Base-by-base conservation (phyloP, 2,797 vertebrate genomes). In the Sebastolobus alascanus region DNA sequence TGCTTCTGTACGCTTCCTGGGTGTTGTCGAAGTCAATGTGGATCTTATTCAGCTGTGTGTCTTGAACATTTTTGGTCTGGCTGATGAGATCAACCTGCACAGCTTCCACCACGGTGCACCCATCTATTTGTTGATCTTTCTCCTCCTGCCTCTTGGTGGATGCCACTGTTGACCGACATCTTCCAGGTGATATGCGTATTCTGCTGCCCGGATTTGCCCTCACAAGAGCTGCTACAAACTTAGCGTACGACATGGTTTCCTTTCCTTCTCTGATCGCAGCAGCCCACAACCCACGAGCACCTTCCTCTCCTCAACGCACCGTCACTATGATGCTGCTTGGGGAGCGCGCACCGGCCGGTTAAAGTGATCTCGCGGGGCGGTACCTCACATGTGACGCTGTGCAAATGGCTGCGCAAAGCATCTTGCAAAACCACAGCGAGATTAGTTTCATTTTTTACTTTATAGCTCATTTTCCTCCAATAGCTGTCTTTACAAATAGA, bases 1-100 rank as follows among this genome's bases (percentile, higher is more conserved):
- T 98, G 86, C 97, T 98, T 68, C 90, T 97, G 89, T 97, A 99
- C 1, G 97, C 98, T 80, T 97, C 97, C 13, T 80, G 80, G 0
- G 97, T 89, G 91, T 99, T 97, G 37, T 94, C 87, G 86, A 99
- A 99, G 80, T 97, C 94, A 20, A 98, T 89, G 5, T 84, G 29
- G 1, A 96, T 92, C 14, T 67, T 68, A 1, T 5, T 55, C 18
- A 60, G 40, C 18, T 29, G 83, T 2, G 54, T 10, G 0, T 75
- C 79, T 4, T 16, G 2, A 0, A 20, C n/a, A 25, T 33, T 66
- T 20, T 73, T 87, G 1, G 55, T 79, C 22, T 85, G 84, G 29
- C 79, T 82, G 35, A 94, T 89, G 18, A 93, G 84, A 13, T 96
- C 96, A 1, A 92, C 70, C 5, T 89, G 92, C 8, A 29, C 83